Evolutionary conservation across 2,797 vertebrate species (phyloP).

Genomic region (Phrynocephalus forsythii): DNA sequence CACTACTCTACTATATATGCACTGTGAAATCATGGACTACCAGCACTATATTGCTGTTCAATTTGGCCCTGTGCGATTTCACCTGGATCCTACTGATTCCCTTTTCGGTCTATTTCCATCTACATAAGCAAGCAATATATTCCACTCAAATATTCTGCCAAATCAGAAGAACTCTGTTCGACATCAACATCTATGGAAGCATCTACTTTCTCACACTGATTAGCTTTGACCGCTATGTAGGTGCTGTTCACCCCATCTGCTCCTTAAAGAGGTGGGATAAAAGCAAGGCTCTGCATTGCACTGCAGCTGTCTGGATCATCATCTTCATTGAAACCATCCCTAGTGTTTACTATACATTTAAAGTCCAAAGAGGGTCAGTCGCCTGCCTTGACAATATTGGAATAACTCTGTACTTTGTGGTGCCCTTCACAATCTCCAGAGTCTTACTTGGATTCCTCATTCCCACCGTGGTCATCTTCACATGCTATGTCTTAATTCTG

Average conservation of each 20-base stretch:
- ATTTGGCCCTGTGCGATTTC: slow-evolving; percentile 83
- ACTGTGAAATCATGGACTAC: slow-evolving; percentile 74
- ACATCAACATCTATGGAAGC: slow-evolving; percentile 83
- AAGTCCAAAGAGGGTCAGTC: slow-evolving; percentile 16
- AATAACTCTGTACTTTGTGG: slow-evolving; percentile 66
- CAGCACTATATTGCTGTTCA: slow-evolving; percentile 81
- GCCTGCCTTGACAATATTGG: slow-evolving; percentile 71
- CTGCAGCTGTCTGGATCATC: slow-evolving; percentile 72
- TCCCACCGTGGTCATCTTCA: slow-evolving; percentile 77
- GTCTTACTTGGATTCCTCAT: slow-evolving; percentile 78
- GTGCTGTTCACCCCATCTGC: slow-evolving; percentile 81
- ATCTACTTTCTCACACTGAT: slow-evolving; percentile 84
- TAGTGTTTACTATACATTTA: slow-evolving; percentile 75
- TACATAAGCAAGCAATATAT: slow-evolving; percentile 60
- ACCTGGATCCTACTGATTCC: slow-evolving; percentile 83
- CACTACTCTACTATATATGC: slow-evolving; percentile 77
- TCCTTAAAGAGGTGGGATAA: slow-evolving; percentile 83
- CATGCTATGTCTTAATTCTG: slow-evolving; percentile 76
- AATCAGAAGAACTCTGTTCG: slow-evolving; percentile 80
- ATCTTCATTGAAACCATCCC: slow-evolving; percentile 72
- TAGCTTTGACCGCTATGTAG: slow-evolving; percentile 83
- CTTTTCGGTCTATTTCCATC: slow-evolving; percentile 78
- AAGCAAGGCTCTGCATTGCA: slow-evolving; percentile 78
- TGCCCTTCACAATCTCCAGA: slow-evolving; percentile 71
- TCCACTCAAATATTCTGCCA: slow-evolving; percentile 75